Base-by-base conservation (phyloP, 2,797 vertebrate species). In the Thunnus albacares region DNA sequence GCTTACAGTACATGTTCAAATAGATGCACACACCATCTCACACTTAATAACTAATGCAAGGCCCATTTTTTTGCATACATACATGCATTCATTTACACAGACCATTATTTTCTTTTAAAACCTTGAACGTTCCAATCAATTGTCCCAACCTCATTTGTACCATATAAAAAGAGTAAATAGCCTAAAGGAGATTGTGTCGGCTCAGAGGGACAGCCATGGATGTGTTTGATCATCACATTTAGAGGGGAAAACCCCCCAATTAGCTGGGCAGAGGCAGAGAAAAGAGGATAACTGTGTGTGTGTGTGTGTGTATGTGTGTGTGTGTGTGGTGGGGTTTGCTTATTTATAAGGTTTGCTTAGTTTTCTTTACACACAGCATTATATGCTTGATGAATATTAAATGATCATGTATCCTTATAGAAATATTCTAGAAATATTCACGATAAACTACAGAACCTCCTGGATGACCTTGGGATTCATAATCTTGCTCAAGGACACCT, bases 151-250 rank as follows among this genome's bases (percentile, higher is more conserved):
- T 86, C 71, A 81, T 89, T 87, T 89, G 74, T 79, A 59, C 70
- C 52, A 33, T 49, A 58, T 84, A 74, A 86, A 77, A 69, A 60
- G 78, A 61, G 71, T 84, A 85, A 94, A 89, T 75, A 77, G 82
- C 80, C 73, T 66, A 38, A 79, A 82, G 67, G 63, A 86, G 75
- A 74, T 55, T 62, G 61, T 57, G 69, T 67, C 2, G 28, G 78
- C 73, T 86, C 81, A 60, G 62, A 86, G 87, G 80, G 49, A 83
- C 66, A 77, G 68, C 57, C 51, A 22, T 58, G 63, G 59, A 78
- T 71, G 59, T 84, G 71, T 89, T 90, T 87, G 87, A 92, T 91
- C 85, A 72, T 82, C 75, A 67, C 70, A 76, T 83, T 86, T 83
- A 75, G 64, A 67, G 6, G 7, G 55, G 57, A 70, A 85, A 82